These are phyloP conservation scores for Caenorhabditis macrosperma DNA, from an alignment of 2,888 invertebrate genomes.

Conservation along the genomic window DNA sequence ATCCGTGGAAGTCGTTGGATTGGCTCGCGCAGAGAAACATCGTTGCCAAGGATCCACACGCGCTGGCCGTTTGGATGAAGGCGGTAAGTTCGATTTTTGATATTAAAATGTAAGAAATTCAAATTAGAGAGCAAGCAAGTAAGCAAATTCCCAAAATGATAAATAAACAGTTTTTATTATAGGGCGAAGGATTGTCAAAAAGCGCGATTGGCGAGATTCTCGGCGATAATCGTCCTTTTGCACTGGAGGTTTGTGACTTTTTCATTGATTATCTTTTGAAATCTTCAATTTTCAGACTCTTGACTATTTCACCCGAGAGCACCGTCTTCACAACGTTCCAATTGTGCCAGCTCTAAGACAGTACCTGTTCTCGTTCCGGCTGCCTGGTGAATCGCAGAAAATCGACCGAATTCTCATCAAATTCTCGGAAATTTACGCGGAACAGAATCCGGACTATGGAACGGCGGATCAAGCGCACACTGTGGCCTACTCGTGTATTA, in stretches of 20 bases:
- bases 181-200: slow-evolving; percentile 70
- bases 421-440: slow-evolving; percentile 67
- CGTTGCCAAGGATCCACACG: slow-evolving; percentile 57
- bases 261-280: too few species aligned
- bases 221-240: slow-evolving; percentile 65
- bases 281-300: slow-evolving; percentile 50
- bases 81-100: slow-evolving; percentile 38
- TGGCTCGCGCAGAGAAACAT: slow-evolving; percentile 62
- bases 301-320: slow-evolving; percentile 61
- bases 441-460: slow-evolving; percentile 57
- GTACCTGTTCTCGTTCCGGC: slow-evolving; percentile 62
- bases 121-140: background rate
- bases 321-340: slow-evolving; percentile 63
- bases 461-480: slow-evolving; percentile 65
- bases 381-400: slow-evolving; percentile 73
- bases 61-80: slow-evolving; percentile 63
- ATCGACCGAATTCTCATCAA: slow-evolving; percentile 68
- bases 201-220: slow-evolving; percentile 66
- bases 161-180: background rate
- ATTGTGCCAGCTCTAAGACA: slow-evolving; percentile 65
- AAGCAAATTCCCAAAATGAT: background rate
- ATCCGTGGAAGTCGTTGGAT: slow-evolving; percentile 64
- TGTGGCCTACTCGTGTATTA: slow-evolving; percentile 69
- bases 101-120: too few species aligned
- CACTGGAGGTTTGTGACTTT: slow-evolving; percentile 44